A percentile compares a stretch with the other conserved stretches of the same genome.
These are phyloP conservation scores for Sebastolobus altivelis DNA, from an alignment of 2,797 vertebrate genomes.

Conservation along the genomic window DNA sequence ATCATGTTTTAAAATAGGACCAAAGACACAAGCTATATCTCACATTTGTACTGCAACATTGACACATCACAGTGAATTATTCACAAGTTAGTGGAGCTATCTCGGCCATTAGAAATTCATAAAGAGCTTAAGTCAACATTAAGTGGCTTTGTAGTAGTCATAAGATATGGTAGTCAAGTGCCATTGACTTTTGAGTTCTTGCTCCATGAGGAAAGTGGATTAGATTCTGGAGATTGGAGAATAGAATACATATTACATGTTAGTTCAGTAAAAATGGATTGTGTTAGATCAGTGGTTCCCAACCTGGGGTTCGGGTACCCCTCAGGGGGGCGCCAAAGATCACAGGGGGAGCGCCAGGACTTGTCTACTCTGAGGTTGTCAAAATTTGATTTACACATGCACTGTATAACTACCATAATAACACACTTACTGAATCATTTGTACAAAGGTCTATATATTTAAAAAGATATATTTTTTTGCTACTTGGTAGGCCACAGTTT, in stretches of 20 bases:
- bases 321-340: too few relatives aligned
- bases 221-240: background rate
- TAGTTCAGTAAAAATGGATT: background rate
- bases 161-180: constrained; percentile 7
- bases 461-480: too few relatives aligned
- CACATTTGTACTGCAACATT: constrained; percentile 4
- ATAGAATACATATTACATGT: background rate
- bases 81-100: constrained; percentile 2
- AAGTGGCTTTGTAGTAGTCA: constrained; percentile 11
- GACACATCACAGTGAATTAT: constrained; percentile 18
- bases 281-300: too few relatives aligned
- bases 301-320: too few relatives aligned
- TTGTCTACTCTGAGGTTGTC: too few relatives aligned
- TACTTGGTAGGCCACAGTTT: too few relatives aligned
- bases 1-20: constrained; percentile 2
- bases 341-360: too few relatives aligned
- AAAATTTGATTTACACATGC: too few relatives aligned
- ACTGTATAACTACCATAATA: too few relatives aligned
- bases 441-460: too few relatives aligned
- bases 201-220: background rate
- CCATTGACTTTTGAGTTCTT: constrained; percentile 2
- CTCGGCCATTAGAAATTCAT: constrained; percentile 17
- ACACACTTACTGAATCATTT: too few relatives aligned
- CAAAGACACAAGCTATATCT: constrained; percentile 4
- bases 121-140: constrained; percentile 21